Base-by-base conservation (phyloP, 2,888 invertebrate species). In the Syrista parreyssii region DNA sequence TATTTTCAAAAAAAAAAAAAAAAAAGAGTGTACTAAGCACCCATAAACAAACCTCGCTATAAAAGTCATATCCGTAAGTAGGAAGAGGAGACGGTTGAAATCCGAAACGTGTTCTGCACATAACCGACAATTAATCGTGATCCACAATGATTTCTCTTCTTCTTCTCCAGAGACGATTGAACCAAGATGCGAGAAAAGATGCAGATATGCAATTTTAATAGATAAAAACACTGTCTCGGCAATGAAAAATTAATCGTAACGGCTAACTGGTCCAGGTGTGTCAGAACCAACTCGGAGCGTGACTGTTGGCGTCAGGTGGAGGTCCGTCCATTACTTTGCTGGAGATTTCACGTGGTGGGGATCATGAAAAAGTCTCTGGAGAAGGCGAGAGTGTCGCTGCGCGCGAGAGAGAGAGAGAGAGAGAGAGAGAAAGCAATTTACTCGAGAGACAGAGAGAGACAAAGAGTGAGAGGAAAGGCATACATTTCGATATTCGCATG, bases 81-180 rank as follows among this genome's bases (percentile, higher is more conserved):
- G 71, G 73, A 31, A 75, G 35, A 34, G 40, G 32, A 74, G 68
- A 33, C 9, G 79, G 40, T 75, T 68, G 68, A 35, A 69, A 33
- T 4, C 36, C 76, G 69, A 77, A 31, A 77, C 76, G 79, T 40
- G 74, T 80, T 75, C 75, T 80, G 75, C 80, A 79, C 77, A 80
- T 79, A 33, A 74, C 71, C 69, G 30, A 75, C 34, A 78, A 75
- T 78, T 72, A 72, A 40, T 79, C 79, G 75, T 78, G 15, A 40
- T n/a, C 35, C 78, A 23, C 23, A 23, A 55, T 9, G 23, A 15
- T 23, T 55, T 55, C 23, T 23, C 9, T 23, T 55, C 9, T 0
- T 55, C 2, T 23, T 23, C 55, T n/a, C 12, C 12, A 12, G 6
- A 55, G 15, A 55, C 23, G 23, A 55, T 55, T 23, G 23, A 23